These are phyloP conservation scores for Ctenodactylus gundi DNA, from an alignment of 2,113 vertebrate genomes.

Conservation along the genomic window DNA sequence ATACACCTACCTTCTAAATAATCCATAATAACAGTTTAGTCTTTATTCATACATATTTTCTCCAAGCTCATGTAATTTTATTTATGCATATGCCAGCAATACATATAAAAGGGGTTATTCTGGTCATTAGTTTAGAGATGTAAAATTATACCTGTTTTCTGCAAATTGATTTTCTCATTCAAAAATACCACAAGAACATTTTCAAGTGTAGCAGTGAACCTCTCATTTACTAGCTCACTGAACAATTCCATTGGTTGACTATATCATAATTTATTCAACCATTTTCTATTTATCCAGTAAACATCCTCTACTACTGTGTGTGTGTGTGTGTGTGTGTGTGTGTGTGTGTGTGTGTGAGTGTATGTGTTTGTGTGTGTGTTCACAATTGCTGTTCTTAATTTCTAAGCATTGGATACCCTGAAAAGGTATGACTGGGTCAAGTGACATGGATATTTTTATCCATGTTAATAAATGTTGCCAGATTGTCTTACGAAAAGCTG, in stretches of 20 bases:
- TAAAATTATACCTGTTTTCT: conserved; percentile 17
- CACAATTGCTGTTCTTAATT: conserved; percentile 44
- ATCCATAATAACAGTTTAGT: conserved; percentile 30
- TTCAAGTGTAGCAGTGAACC: not conserved
- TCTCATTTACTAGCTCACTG: conserved; percentile 5
- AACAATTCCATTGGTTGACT: not conserved
- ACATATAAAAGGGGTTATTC: not conserved
- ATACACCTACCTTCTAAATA: conserved; percentile 21
- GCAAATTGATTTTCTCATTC: conserved; percentile 47
- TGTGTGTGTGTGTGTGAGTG: not conserved
- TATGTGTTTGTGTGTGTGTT: not conserved
- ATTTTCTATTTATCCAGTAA: conserved; percentile 25
- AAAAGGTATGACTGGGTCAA: conserved; percentile 62
- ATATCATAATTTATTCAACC: conserved; percentile 33
- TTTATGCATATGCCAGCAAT: not conserved
- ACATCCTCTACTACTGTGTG: not conserved
- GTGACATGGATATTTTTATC: conserved; percentile 62
- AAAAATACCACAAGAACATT: conserved; percentile 41
- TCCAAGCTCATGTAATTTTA: conserved; percentile 15
- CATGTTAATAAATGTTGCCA: conserved; percentile 66
- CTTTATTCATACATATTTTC: conserved; percentile 17
- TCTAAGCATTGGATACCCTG: conserved; percentile 48
- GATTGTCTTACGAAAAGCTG: conserved; percentile 52
- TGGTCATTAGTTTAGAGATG: conserved; percentile 42
- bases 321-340: not conserved